Evolutionary conservation across 2,888 invertebrate species (phyloP), one percentile per base, ranked within the genome.

Genomic region (Drosophila rubida): DNA sequence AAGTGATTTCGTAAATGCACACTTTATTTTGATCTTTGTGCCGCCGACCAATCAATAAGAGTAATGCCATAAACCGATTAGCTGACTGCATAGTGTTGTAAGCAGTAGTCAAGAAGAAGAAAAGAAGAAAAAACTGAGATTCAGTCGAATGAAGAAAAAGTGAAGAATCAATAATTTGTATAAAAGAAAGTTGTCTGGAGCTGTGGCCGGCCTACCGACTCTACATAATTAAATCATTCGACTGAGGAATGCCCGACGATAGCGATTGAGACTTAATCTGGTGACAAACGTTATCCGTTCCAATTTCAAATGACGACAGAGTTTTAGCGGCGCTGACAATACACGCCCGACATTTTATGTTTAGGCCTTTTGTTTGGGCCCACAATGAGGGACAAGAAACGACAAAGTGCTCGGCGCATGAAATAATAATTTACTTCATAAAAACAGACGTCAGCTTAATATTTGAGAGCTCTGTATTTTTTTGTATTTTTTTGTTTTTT

Each of bases 231-330:
- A 82, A 82, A 85, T 85, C 80, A 82, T 85, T 85, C 61, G 45
- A 69, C 65, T 73, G 69, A 70, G 79, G 75, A 80, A 78, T 82
- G 59, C 80, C 72, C 69, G 80, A 63, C 55, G 69, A 78, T 68
- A 57, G 6, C 55, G 55, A 80, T 69, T 69, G 83, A 80, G 83
- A 80, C 65, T 70, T 85, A 82, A 82, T 69, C 81, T 80, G 22
- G 42, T 54, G 81, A 82, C 86, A 84, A 73, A 79, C 78, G 58
- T 72, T 75, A 79, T 84, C 84, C 87, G 90, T 89, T 90, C 88
- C 85, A 88, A 85, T 89, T 90, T 89, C 85, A 75, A 89, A 89
- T 78, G 79, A 69, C 87, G 84, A 86, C 88, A 87, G 79, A 79
- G 63, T 82, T 51, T 84, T 69, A 82, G 82, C 80, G 80, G 80